Evolutionary conservation across 2,888 invertebrate species (phyloP).

Genomic region (Melipona bicolor): DNA sequence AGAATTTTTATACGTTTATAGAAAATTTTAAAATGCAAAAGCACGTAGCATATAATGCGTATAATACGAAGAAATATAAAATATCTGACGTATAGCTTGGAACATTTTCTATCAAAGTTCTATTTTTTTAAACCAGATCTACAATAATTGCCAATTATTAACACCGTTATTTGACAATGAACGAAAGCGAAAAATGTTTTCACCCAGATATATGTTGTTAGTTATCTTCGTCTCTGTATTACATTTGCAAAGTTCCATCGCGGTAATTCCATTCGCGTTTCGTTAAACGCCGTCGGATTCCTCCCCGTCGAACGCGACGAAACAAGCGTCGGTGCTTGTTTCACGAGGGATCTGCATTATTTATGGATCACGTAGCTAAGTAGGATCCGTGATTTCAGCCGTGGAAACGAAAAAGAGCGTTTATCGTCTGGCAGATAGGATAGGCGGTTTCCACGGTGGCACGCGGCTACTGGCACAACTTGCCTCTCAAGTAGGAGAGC

Average conservation of each 20-base stretch:
- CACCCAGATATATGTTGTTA: too few relatives aligned
- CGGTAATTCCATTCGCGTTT: background rate
- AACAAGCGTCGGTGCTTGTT: constrained; percentile 13
- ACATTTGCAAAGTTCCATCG: background rate
- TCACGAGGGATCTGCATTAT: constrained; percentile 73
- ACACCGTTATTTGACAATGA: too few relatives aligned
- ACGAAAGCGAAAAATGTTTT: too few relatives aligned
- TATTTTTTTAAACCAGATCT: too few relatives aligned
- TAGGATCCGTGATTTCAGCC: constrained; percentile 78
- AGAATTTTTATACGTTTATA: too few relatives aligned
- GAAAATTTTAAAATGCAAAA: too few relatives aligned
- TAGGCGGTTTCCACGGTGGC: constrained; percentile 73
- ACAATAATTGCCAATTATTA: too few relatives aligned
- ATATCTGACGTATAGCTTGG: too few relatives aligned
- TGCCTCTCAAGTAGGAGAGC: constrained; percentile 60
- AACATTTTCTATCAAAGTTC: too few relatives aligned
- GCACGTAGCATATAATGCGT: too few relatives aligned
- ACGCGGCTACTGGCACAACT: constrained; percentile 68
- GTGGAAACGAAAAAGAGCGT: constrained; percentile 72
- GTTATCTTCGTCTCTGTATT: too few relatives aligned
- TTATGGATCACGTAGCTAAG: constrained; percentile 80
- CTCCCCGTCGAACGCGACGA: constrained; percentile 1
- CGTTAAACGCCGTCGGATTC: background rate
- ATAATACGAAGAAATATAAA: too few relatives aligned
- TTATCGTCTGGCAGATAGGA: constrained; percentile 75